Base-by-base conservation (phyloP, 2,888 invertebrate genomes). In the Parnassius smintheus region DNA sequence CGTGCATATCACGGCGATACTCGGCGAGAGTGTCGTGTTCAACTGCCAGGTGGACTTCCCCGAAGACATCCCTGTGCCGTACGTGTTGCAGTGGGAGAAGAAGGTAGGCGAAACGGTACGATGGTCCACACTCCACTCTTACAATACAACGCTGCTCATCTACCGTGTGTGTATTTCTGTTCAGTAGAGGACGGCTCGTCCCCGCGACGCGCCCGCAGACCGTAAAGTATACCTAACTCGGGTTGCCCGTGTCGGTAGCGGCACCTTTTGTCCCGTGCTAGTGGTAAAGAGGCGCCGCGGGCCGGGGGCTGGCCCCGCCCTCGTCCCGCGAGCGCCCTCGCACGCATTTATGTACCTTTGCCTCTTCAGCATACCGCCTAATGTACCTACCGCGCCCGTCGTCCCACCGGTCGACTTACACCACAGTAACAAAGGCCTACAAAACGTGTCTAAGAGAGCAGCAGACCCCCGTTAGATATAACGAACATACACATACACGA, bases 71-170 rank as follows among this genome's bases (percentile, higher is more conserved):
- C 96, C 97, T 85, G 97, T 98, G 93, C 97, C 98, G 92, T 98
- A 98, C 94, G 98, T 98, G 93, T 96, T 98, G 92, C 98, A 98
- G 94, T 99, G 98, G 98, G 97, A 97, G 95, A 98, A 98, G 96
- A 97, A 98, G 96, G 97, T 97, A 96, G 96, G 96, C 96, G 96
- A 96, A 94, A 96, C 96, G 96, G 96, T 96, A 96, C 95, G 96
- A 95, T 95, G 94, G 85, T 80, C 87, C 83, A 89, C 89, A 87
- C 89, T 88, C 89, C 89, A 89, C 90, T 89, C 88, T 91, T 90
- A 89, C 90, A 86, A 86, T 90, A 90, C 91, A 87, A 88, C 86
- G 88, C 90, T 91, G 90, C 91, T 90, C 91, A 90, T 87, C 85
- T 86, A 84, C 88, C 87, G 88, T 91, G 89, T 90, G 83, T 86